These are phyloP conservation scores for Megaceryle maxima DNA, from an alignment of 2,113 vertebrate genomes.

Conservation along the genomic window DNA sequence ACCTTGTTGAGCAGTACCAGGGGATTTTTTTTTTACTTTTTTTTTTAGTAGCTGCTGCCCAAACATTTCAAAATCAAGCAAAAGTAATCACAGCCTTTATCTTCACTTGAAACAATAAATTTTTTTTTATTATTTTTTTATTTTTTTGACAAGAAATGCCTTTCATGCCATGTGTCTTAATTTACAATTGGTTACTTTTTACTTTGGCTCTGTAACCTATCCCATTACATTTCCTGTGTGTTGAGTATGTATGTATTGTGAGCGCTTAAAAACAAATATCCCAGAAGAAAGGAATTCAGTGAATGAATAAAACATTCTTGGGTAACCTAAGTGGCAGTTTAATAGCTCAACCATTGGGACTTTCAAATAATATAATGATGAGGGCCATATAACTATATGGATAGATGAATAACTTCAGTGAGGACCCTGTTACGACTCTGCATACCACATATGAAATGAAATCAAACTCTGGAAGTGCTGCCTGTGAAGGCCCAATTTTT, in stretches of 20 bases:
- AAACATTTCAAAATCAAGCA: background rate
- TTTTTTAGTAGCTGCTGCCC: background rate
- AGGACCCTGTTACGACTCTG: background rate
- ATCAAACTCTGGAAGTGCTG: background rate
- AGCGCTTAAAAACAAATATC: constrained; percentile 40
- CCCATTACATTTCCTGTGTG: background rate
- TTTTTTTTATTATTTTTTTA: background rate
- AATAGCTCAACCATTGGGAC: constrained; percentile 8
- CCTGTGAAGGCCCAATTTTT: background rate
- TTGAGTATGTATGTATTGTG: background rate
- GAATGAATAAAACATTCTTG: constrained; percentile 37
- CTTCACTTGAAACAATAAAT: constrained; percentile 23
- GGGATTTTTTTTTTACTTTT: background rate
- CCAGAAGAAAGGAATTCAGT: constrained; percentile 36
- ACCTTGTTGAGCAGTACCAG: background rate
- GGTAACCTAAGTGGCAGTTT: background rate
- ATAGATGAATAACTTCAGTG: constrained; percentile 13
- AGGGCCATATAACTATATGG: constrained; percentile 20
- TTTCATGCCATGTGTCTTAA: background rate
- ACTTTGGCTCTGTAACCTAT: constrained; percentile 41
- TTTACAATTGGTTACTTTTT: background rate
- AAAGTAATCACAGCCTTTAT: background rate
- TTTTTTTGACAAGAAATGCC: constrained; percentile 44
- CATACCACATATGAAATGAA: background rate
- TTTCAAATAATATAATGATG: background rate